Evolutionary conservation across 1,140 invertebrate genomes (phyloP).

Genomic region (Chironomus tepperi): DNA sequence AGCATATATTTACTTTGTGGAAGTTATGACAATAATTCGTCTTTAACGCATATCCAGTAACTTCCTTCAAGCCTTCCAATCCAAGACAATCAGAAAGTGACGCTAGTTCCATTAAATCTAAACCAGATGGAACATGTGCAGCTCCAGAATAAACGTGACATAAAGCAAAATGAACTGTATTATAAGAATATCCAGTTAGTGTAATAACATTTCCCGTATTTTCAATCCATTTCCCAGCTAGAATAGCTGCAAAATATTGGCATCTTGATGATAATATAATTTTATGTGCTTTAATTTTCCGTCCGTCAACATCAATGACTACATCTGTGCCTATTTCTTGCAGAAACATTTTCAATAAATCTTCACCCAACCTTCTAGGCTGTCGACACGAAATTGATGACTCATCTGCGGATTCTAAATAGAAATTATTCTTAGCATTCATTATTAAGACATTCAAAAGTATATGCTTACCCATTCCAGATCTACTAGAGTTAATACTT

Average conservation of each 20-base stretch:
- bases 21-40: conserved; percentile 85
- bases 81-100: conserved; percentile 80
- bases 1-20: conserved; percentile 54
- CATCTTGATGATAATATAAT: conserved; percentile 81
- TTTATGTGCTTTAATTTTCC: conserved; percentile 75
- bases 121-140: conserved; percentile 72
- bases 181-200: conserved; percentile 73
- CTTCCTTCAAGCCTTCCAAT: conserved; percentile 81
- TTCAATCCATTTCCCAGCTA: conserved; percentile 74
- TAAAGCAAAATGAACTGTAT: conserved; percentile 76
- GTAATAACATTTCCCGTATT: conserved; percentile 72
- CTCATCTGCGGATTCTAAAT: conserved; percentile 31
- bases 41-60: conserved; percentile 76
- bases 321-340: conserved; percentile 82
- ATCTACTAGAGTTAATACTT: conserved; percentile 38
- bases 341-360: conserved; percentile 78
- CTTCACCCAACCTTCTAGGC: conserved; percentile 61
- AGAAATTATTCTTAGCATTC: too few relatives aligned
- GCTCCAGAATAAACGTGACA: conserved; percentile 89
- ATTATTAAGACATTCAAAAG: background rate
- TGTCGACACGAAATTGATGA: conserved; percentile 41
- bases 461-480: conserved; percentile 31
- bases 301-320: conserved; percentile 65
- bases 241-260: conserved; percentile 82
- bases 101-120: conserved; percentile 76